phyloP scores from a whole-genome alignment of 2,113 vertebrate species.

The human (Homo sapiens) region DNA sequence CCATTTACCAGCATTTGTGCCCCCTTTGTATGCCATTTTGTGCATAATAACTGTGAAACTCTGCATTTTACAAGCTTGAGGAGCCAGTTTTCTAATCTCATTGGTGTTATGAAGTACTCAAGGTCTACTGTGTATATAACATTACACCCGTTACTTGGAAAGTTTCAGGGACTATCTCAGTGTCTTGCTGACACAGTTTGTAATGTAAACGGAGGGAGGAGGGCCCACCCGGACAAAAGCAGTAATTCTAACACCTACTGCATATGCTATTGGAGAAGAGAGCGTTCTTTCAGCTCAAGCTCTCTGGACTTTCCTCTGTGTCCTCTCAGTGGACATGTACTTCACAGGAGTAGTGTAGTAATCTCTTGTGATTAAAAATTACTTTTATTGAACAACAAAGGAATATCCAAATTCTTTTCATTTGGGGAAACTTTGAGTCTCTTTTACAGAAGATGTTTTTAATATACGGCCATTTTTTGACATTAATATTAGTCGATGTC shows the following conservation, averaged over 20 bases:
- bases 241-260: background rate
- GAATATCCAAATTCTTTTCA: background rate
- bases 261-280: rapidly evolving
- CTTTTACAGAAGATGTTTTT: background rate
- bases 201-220: background rate
- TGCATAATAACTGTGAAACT: background rate
- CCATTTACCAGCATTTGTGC: background rate
- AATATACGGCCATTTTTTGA: background rate
- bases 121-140: background rate
- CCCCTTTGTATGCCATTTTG: background rate
- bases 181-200: background rate
- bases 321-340: background rate
- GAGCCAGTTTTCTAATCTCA: background rate
- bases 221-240: background rate
- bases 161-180: background rate
- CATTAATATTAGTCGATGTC: background rate
- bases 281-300: background rate
- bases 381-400: background rate
- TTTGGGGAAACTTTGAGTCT: background rate
- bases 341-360: background rate
- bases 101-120: background rate
- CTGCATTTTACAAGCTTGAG: background rate
- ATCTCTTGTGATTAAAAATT: background rate
- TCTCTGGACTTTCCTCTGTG: background rate
- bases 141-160: background rate